Evolutionary conservation across 2,888 invertebrate genomes (phyloP).

Genomic region (Euzetes globulus): DNA sequence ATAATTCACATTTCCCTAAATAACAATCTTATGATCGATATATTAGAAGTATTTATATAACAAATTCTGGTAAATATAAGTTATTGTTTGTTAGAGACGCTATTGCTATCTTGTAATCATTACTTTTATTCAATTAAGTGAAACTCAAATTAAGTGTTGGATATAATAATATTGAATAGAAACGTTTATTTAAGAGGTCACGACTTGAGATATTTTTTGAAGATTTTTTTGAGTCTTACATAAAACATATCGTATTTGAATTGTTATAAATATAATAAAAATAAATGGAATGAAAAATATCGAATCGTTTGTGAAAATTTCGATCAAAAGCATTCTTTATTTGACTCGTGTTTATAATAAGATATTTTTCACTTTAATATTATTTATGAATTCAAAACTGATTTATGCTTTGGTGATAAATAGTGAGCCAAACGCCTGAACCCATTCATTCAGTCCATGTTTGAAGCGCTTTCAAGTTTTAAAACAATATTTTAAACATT

Average conservation of each 20-base stretch:
- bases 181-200: neutral
- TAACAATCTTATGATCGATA: neutral
- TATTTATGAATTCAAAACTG: conserved; percentile 3
- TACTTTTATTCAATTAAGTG: neutral
- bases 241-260: neutral
- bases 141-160: neutral
- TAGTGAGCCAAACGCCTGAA: neutral
- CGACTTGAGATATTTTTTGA: neutral
- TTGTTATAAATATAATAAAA: neutral
- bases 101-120: too few species aligned
- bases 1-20: too few species aligned
- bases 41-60: neutral
- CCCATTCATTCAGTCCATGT: neutral
- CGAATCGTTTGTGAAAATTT: too few species aligned
- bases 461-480: neutral
- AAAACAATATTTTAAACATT: neutral
- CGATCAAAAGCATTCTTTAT: too few species aligned
- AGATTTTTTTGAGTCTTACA: neutral
- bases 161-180: neutral
- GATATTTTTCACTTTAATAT: neutral
- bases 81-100: neutral
- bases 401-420: neutral
- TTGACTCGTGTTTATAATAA: neutral
- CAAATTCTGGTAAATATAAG: neutral
- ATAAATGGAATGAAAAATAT: neutral